Conservation (phyloP, 1,140 invertebrate species). For the Bombus pyrosoma region DNA sequence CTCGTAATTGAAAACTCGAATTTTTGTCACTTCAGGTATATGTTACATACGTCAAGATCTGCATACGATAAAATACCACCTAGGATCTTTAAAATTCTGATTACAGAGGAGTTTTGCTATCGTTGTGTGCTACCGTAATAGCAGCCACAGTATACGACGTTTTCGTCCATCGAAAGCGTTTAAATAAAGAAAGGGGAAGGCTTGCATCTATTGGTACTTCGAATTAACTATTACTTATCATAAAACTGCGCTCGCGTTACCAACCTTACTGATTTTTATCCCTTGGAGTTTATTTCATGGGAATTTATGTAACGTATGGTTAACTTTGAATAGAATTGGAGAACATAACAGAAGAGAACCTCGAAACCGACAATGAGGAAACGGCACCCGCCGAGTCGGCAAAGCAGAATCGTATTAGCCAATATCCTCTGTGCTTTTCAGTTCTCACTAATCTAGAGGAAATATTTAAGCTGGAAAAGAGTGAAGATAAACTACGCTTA, state of each 20-base stretch:
- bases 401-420: constrained; percentile 33
- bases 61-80: neutral
- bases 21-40: too few species aligned
- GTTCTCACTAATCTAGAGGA: constrained; percentile 78
- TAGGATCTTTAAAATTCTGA: neutral
- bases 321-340: neutral
- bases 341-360: neutral
- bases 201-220: neutral
- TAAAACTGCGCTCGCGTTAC: neutral
- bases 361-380: constrained; percentile 42
- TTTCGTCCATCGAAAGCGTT: constrained; percentile 63
- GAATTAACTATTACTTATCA: neutral
- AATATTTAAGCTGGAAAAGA: constrained; percentile 71
- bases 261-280: neutral
- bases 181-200: neutral
- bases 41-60: too few species aligned
- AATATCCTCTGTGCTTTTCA: constrained; percentile 80
- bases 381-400: neutral
- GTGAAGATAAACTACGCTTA: constrained; percentile 63
- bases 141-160: constrained; percentile 72
- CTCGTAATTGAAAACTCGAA: neutral
- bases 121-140: constrained; percentile 53
- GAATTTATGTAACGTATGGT: neutral
- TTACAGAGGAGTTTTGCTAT: constrained; percentile 59
- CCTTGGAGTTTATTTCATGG: accelerated